Percentiles rank a stretch among this genome's conserved stretches.
These are phyloP conservation scores for Adelognathus sp. DNA, from an alignment of 2,888 invertebrate genomes.

Conservation along the genomic window DNA sequence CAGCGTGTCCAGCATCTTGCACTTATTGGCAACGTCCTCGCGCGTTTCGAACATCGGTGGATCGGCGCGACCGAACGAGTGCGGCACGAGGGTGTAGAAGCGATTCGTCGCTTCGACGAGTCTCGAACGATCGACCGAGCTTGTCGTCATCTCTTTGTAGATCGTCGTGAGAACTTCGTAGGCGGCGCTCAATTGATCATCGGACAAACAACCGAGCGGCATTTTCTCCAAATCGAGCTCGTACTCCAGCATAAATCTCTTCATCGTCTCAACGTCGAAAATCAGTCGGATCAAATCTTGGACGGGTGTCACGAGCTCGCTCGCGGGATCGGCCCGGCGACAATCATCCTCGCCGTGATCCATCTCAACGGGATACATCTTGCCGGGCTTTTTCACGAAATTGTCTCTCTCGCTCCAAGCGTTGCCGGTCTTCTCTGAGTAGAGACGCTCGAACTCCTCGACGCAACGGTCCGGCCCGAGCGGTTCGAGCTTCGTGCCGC, in stretches of 20 bases:
- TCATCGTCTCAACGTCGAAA: conserved; percentile 96
- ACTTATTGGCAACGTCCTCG: conserved; percentile 86
- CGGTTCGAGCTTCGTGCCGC: conserved; percentile 86
- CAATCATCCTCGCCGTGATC: conserved; percentile 88
- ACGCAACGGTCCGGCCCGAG: conserved; percentile 85
- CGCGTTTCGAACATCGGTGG: conserved; percentile 91
- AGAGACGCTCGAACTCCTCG: conserved; percentile 84
- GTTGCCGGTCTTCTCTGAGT: conserved; percentile 92
- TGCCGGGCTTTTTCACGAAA: conserved; percentile 88
- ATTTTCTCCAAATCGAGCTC: conserved; percentile 98
- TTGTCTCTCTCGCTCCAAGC: conserved; percentile 86
- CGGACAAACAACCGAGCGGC: conserved; percentile 98
- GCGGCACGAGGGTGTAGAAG: conserved; percentile 97
- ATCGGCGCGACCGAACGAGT: conserved; percentile 92
- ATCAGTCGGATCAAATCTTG: conserved; percentile 93
- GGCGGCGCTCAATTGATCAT: conserved; percentile 93
- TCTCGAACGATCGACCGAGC: conserved; percentile 79
- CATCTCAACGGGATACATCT: conserved; percentile 93
- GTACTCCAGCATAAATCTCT: conserved; percentile 94
- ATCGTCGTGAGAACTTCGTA: conserved; percentile 90
- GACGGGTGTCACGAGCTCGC: conserved; percentile 88
- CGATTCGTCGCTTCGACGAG: conserved; percentile 94
- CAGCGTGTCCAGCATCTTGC: conserved; percentile 94
- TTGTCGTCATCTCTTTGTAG: conserved; percentile 83
- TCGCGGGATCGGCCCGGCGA: conserved; percentile 82